These are phyloP conservation scores for Patagioenas fasciata DNA, from an alignment of 2,113 vertebrate genomes.

Conservation along the genomic window DNA sequence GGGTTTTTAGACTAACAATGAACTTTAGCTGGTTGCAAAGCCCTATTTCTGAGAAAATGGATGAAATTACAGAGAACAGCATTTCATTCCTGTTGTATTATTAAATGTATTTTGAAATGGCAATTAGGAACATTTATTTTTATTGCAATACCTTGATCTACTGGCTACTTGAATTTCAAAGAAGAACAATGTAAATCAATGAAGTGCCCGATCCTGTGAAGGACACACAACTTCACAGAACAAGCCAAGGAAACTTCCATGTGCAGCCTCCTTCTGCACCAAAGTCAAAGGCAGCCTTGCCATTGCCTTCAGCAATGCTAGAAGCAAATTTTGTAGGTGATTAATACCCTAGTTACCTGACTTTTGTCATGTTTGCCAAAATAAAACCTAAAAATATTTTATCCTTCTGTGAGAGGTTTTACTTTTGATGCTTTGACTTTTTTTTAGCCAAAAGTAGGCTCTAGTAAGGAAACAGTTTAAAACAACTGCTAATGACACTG, in stretches of 20 bases:
- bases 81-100: neutral
- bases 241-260: neutral
- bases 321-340: neutral
- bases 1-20: neutral
- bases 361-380: neutral
- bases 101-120: neutral
- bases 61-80: neutral
- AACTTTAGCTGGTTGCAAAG: neutral
- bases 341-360: neutral
- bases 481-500: neutral
- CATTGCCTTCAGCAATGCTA: neutral
- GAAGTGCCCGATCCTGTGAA: fast-evolving
- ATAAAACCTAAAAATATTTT: neutral
- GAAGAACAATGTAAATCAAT: neutral
- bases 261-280: neutral
- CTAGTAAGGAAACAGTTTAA: neutral
- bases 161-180: neutral
- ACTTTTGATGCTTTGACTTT: neutral
- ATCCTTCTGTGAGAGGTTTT: neutral
- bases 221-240: neutral
- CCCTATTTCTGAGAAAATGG: neutral
- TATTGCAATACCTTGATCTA: neutral
- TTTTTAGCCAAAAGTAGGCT: neutral
- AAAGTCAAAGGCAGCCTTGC: neutral
- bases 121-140: neutral